These are phyloP conservation scores for Athalia cordata DNA, from an alignment of 2,888 invertebrate genomes.

Conservation along the genomic window DNA sequence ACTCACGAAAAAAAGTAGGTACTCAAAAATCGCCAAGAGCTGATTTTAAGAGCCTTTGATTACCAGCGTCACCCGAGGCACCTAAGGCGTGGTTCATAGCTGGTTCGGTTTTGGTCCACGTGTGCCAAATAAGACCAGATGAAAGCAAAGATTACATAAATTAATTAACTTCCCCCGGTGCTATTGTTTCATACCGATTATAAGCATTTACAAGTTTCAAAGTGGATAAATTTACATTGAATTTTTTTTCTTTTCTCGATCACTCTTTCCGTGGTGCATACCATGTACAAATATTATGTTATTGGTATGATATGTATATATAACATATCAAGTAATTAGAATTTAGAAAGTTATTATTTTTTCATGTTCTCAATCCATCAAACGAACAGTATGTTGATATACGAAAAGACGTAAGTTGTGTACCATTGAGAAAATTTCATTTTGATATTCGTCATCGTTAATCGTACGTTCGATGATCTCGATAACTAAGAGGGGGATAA, in stretches of 20 bases:
- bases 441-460: slow-evolving; percentile 12
- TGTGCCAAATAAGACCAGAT: slow-evolving; percentile 28
- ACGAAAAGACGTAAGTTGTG: not conserved
- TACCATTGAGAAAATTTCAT: not conserved
- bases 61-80: not conserved
- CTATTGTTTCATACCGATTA: slow-evolving; percentile 15
- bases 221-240: too few species aligned
- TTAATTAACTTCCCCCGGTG: slow-evolving; percentile 31
- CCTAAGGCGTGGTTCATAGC: slow-evolving; percentile 22
- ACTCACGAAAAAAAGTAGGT: too few species aligned
- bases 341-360: slow-evolving; percentile 40
- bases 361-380: slow-evolving; percentile 22
- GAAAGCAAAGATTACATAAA: slow-evolving; percentile 34
- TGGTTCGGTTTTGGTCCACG: slow-evolving; percentile 5
- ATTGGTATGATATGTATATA: not conserved
- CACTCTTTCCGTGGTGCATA: too few species aligned
- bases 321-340: slow-evolving; percentile 27
- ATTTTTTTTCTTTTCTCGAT: too few species aligned
- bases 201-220: too few species aligned
- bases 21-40: too few species aligned
- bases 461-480: not conserved
- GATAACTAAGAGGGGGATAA: not conserved
- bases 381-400: not conserved
- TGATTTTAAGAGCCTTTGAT: not conserved
- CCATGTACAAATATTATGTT: too few species aligned